Evolutionary conservation across 2,113 vertebrate genomes (phyloP), one percentile per base, ranked within the genome.

Genomic region (Pterocles gutturalis): DNA sequence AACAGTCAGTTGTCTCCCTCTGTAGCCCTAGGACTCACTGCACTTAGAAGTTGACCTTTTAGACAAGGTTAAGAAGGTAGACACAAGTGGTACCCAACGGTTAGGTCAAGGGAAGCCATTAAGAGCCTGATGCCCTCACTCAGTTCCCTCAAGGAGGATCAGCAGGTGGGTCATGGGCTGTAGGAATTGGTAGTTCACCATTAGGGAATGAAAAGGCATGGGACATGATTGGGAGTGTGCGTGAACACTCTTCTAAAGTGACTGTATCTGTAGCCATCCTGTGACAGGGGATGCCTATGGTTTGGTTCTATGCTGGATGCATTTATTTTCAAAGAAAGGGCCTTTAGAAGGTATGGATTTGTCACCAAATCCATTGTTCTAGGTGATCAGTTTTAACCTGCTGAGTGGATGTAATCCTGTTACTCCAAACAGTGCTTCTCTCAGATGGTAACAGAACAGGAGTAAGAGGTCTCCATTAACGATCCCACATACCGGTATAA

Each of bases 261-360:
- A 25, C 31, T 3, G 2, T 31, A n/a, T 0, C 1, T 10, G 17
- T 72, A 86, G 14, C 21, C 36, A 20, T 25, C 14, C 26, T 36
- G 17, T 4, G 21, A 17, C 14, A 36, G 36, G 10, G 21, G 26
- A 45, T 54, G 5, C 31, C 17, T 78, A 38, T 0, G 1, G 2
- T 79, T 93, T 75, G 29, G 3, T 43, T 60, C 66, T 60, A 9
- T 26, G 5, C 17, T 53, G 3, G 55, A 46, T 62, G 15, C 13
- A 54, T 20, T 90, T 13, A 41, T 41, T 41, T 41, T 41, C 41
- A 41, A 75, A 66, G 31, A 60, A 79, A 83, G 4, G 31, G 8
- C 6, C 38, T 83, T 67, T 38, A n/a, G 18, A 61, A 92, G 49
- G 6, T 45, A 61, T 7, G 17, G 45, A 65, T 72, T 77, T 77